Base-by-base conservation (phyloP, 2,113 vertebrate species). In the Genyomyrus donnyi region DNA sequence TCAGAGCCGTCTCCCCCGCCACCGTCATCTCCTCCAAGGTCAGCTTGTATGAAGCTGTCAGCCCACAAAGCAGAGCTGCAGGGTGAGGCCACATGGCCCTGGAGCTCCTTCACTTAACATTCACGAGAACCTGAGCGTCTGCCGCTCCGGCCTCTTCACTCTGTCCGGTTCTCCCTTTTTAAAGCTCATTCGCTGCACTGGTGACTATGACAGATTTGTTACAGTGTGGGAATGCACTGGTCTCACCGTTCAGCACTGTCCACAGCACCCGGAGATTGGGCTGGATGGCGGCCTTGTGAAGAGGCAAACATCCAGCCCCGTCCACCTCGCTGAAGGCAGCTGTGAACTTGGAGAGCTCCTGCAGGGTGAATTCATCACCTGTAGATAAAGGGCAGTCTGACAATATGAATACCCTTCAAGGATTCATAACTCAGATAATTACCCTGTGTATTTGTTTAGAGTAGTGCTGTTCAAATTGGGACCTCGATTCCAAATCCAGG, bases 1-100 rank as follows among this genome's bases (percentile, higher is more conserved):
- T 97, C 92, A 98, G 93, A 0, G 96, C 91, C 0, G 96, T 98
- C 93, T 98, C 97, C 91, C 96, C 96, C 2, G 95, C 95, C 2
- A 80, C 89, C 0, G 97, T 98, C 94, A 94, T 96, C 93, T 97
- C 97, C 91, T 98, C 96, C 95, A 97, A 95, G 5, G 91, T 94
- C 88, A 95, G 83, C 89, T 97, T 95, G n/a, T 94, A 94, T 89
- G 95, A 93, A 24, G 92, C 96, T 93, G 89, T 15, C n/a, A 9
- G 31, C 89, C 62, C 62, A 31, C 27, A 87, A 50, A 77, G 49
- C 50, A 53, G 9, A 87, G 45, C 5, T 1, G n/a, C 35, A 56
- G 74, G 17, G 50, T 56, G 46, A 74, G 9, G 8, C 10, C 6
- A 6, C 3, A 1, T 24, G 9, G 42, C 48, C 2, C 5, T 49